Evolutionary conservation across 2,113 vertebrate species (phyloP).

Genomic region (Urocolius indicus): DNA sequence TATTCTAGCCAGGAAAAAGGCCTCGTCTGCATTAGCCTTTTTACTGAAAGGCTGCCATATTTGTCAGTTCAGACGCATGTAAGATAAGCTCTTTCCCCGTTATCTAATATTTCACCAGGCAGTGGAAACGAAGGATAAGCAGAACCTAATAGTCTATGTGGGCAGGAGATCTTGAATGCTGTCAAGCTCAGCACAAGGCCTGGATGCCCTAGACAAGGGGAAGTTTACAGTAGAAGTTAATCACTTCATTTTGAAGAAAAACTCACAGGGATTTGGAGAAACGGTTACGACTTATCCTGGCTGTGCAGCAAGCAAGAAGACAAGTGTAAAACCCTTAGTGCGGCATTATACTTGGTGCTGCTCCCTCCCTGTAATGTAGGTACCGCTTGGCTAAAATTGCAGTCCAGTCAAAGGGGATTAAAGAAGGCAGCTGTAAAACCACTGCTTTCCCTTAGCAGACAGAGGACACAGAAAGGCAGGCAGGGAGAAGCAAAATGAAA

Average conservation of each 20-base stretch:
- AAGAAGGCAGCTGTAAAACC: neutral
- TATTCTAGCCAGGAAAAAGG: slow-evolving; percentile 73
- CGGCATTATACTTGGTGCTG: neutral
- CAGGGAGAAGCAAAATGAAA: neutral
- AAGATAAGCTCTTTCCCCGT: slow-evolving; percentile 74
- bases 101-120: slow-evolving; percentile 80
- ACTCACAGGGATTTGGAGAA: slow-evolving; percentile 43
- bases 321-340: slow-evolving; percentile 13
- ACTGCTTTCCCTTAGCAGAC: neutral
- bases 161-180: slow-evolving; percentile 70
- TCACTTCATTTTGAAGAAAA: slow-evolving; percentile 67
- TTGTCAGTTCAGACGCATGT: slow-evolving; percentile 74
- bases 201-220: slow-evolving; percentile 64
- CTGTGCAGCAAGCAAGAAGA: slow-evolving; percentile 12
- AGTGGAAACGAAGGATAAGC: slow-evolving; percentile 76
- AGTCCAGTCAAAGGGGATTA: slow-evolving; percentile 44
- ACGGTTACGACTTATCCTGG: slow-evolving; percentile 49
- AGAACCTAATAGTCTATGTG: slow-evolving; percentile 72
- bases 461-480: neutral
- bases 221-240: slow-evolving; percentile 65
- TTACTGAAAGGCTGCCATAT: slow-evolving; percentile 73
- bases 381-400: slow-evolving; percentile 16
- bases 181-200: slow-evolving; percentile 61
- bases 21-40: slow-evolving; percentile 71
- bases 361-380: neutral